These are phyloP conservation scores for Paraescarpia echinospica DNA, from an alignment of 1,140 invertebrate genomes.

Conservation along the genomic window DNA sequence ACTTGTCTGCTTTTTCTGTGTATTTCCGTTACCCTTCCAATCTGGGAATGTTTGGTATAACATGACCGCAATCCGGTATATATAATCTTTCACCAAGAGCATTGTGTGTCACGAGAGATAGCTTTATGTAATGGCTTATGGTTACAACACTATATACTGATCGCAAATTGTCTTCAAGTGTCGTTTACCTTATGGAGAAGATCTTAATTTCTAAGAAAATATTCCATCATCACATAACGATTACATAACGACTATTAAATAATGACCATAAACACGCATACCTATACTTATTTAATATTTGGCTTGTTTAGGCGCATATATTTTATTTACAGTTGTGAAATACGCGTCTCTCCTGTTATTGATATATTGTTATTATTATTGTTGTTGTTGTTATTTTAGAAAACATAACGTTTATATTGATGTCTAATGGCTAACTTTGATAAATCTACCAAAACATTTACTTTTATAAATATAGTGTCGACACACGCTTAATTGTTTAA, in stretches of 20 bases:
- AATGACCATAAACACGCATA: neutral
- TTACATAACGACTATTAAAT: neutral
- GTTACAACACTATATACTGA: no score
- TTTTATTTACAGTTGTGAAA: neutral
- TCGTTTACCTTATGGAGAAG: no score
- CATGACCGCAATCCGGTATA: neutral
- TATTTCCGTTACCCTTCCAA: neutral
- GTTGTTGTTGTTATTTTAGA: neutral
- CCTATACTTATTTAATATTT: neutral
- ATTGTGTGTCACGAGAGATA: neutral
- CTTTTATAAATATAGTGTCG: neutral
- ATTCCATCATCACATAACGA: neutral
- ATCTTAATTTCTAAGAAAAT: neutral
- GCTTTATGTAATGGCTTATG: no score
- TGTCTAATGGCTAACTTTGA: neutral
- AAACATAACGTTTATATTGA: neutral
- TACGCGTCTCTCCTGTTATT: no score
- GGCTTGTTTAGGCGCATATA: neutral
- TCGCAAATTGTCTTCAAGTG: no score
- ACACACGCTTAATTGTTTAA: neutral
- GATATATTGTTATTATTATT: no score
- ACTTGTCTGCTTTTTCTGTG: neutral
- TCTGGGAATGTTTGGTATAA: neutral
- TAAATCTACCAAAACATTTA: neutral
- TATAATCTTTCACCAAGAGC: neutral